Conservation (phyloP, 2,113 vertebrate genomes). For the Acinonyx jubatus region DNA sequence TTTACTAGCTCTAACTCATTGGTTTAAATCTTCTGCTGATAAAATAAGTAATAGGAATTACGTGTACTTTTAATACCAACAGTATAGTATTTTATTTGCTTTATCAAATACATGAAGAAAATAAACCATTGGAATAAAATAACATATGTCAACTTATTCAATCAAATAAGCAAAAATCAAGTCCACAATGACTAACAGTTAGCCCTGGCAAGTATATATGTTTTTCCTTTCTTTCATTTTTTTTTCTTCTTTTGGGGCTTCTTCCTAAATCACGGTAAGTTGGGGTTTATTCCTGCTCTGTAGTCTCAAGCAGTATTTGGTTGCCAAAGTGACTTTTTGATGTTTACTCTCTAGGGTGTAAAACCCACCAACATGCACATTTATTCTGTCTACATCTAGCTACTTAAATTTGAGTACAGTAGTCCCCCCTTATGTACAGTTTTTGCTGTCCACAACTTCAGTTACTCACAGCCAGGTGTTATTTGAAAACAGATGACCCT, state of each 20-base stretch:
- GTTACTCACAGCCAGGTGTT: not conserved
- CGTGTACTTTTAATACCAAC: not conserved
- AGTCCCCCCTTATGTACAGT: not conserved
- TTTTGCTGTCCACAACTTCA: not conserved
- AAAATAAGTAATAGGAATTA: not conserved
- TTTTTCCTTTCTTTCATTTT: not conserved
- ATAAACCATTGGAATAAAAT: not conserved
- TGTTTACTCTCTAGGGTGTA: not conserved
- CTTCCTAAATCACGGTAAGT: not conserved
- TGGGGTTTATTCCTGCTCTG: not conserved
- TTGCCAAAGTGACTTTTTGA: not conserved
- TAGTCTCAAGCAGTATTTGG: not conserved
- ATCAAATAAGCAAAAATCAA: not conserved
- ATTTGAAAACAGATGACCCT: not conserved
- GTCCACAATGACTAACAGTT: not conserved
- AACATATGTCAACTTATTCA: not conserved
- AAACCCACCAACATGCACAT: not conserved
- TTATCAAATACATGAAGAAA: not conserved
- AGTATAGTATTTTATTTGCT: not conserved
- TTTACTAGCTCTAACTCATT: not conserved
- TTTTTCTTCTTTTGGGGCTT: not conserved
- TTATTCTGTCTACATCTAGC: not conserved
- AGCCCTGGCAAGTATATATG: not conserved
- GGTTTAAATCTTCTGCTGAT: not conserved
- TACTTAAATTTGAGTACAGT: not conserved